Conservation (phyloP, 2,888 invertebrate species). For the Cancer borealis region DNA sequence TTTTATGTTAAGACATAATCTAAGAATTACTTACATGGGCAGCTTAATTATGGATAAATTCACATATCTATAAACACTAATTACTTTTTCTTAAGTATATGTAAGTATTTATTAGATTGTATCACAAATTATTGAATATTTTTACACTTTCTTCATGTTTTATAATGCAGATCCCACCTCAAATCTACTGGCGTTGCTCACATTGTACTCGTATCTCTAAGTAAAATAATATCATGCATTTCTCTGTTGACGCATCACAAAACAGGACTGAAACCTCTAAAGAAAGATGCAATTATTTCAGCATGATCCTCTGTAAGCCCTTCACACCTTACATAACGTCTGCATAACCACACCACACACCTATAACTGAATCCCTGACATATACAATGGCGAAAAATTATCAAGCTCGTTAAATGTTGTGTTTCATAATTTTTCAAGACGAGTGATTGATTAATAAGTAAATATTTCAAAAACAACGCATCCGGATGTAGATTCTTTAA, state of each 20-base stretch:
- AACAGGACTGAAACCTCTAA: constrained; percentile 38
- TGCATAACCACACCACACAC: neutral
- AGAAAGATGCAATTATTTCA: constrained; percentile 27
- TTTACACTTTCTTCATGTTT: neutral
- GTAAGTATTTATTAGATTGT: neutral
- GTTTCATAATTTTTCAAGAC: neutral
- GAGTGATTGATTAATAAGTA: neutral
- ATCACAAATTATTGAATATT: neutral
- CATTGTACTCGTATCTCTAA: neutral
- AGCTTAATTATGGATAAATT: neutral
- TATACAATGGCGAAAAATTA: neutral
- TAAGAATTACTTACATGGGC: neutral
- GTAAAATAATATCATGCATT: constrained; percentile 4
- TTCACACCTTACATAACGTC: neutral
- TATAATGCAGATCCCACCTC: neutral
- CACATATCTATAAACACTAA: neutral
- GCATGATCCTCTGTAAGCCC: constrained; percentile 36
- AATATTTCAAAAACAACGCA: neutral
- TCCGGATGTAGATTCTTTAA: neutral
- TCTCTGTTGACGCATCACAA: constrained; percentile 33
- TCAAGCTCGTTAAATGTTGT: neutral
- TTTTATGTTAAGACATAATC: too few species aligned
- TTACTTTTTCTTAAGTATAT: neutral
- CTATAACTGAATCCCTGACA: neutral
- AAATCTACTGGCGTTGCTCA: neutral